These are phyloP conservation scores for Gryllus longicercus DNA, from an alignment of 2,888 invertebrate genomes.

Conservation along the genomic window DNA sequence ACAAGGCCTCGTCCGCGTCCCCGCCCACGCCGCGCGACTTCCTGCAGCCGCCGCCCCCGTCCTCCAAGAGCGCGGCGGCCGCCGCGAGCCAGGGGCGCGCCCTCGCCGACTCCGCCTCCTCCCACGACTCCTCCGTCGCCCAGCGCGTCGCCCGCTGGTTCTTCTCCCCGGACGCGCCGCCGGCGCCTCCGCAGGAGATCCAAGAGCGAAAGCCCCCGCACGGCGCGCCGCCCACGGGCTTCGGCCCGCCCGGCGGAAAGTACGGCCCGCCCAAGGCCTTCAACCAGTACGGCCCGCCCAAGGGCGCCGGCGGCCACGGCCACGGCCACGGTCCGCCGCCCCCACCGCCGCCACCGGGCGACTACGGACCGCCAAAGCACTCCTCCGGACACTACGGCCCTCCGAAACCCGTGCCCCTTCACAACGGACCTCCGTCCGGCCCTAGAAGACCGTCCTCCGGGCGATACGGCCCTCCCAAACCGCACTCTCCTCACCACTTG, in stretches of 20 bases:
- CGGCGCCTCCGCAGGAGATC: not conserved
- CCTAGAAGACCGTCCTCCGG: not conserved
- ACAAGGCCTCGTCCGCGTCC: not conserved
- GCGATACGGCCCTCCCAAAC: not conserved
- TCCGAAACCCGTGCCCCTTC: not conserved
- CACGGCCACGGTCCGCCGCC: no score
- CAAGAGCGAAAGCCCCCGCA: not conserved
- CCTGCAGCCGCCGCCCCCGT: constrained; percentile 31
- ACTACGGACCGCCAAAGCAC: not conserved
- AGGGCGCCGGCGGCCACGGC: not conserved
- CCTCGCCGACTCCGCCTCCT: not conserved
- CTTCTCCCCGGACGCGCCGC: constrained; percentile 23
- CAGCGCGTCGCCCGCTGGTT: constrained; percentile 32
- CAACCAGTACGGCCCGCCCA: not conserved
- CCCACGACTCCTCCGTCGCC: not conserved
- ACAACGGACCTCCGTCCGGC: not conserved
- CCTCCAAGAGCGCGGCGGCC: not conserved
- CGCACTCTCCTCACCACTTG: not conserved
- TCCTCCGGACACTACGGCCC: not conserved
- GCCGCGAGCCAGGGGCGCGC: not conserved
- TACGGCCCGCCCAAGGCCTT: constrained; percentile 27
- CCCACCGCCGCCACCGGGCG: not conserved
- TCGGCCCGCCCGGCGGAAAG: not conserved
- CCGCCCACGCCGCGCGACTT: constrained; percentile 28
- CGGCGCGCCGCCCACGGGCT: not conserved